Evolutionary conservation across 64 coral and sea anemone genomes (phyloP).

Genomic region (Anthopleura sola): DNA sequence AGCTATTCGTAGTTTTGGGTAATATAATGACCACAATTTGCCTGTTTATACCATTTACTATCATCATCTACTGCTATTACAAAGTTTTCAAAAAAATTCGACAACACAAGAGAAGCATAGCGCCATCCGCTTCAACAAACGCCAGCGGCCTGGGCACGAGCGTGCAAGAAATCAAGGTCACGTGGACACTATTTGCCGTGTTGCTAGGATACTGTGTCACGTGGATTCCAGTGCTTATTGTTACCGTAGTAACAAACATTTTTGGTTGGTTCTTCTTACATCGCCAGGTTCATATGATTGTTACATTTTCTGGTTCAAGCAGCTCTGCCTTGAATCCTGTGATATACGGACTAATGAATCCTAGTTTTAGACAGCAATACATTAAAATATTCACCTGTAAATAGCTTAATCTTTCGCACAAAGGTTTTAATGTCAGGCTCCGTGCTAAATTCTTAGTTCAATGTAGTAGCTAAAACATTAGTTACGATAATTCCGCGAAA

Average conservation of each 20-base stretch:
- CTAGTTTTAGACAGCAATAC: constrained; percentile 13
- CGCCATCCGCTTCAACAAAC: neutral
- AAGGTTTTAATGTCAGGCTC: too few species aligned
- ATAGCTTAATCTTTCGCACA: too few species aligned
- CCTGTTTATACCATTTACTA: neutral
- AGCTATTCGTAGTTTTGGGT: constrained; percentile 21
- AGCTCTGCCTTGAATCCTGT: constrained; percentile 28
- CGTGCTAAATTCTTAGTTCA: too few species aligned
- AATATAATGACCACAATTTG: constrained; percentile 14
- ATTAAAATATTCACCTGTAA: neutral
- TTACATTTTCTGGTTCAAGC: neutral
- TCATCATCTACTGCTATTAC: constrained; percentile 30
- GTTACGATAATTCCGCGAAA: too few species aligned
- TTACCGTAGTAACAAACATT: neutral
- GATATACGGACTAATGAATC: constrained; percentile 33
- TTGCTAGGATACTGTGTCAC: neutral
- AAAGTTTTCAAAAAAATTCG: constrained; percentile 31
- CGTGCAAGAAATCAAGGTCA: constrained; percentile 52
- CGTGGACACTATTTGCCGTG: constrained; percentile 25
- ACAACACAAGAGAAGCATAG: neutral
- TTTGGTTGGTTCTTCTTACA: neutral
- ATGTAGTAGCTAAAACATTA: too few species aligned
- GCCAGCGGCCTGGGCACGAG: constrained; percentile 1
- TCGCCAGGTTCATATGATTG: constrained; percentile 26
- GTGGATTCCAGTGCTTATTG: constrained; percentile 19